Conservation (phyloP, 2,797 vertebrate species). For the Helarctos malayanus region DNA sequence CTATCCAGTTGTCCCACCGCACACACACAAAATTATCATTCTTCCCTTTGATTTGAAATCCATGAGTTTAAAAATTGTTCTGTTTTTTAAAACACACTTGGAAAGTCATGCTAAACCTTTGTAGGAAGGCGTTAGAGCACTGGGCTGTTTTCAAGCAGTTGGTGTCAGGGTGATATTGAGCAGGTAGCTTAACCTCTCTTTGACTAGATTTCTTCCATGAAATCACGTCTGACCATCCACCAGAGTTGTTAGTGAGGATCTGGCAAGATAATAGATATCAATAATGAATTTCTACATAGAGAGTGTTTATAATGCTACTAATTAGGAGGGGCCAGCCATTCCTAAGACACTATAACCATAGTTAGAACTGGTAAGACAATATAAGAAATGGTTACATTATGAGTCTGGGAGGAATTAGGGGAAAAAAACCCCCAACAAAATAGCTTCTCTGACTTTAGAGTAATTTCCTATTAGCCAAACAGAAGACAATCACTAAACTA, state of each 20-base stretch:
- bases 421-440: background rate
- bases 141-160: background rate
- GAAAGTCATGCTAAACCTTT: background rate
- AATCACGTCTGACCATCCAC: background rate
- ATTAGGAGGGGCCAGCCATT: background rate
- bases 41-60: constrained; percentile 8
- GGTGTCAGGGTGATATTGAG: background rate
- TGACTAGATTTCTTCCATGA: background rate
- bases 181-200: background rate
- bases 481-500: constrained; percentile 1
- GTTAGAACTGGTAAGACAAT: background rate
- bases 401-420: background rate
- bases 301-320: background rate
- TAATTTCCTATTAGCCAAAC: background rate
- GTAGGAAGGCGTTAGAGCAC: background rate
- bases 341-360: background rate
- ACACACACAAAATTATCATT: background rate
- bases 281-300: background rate
- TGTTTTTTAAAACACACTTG: background rate
- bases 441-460: background rate
- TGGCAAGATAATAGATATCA: background rate
- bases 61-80: background rate
- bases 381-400: background rate
- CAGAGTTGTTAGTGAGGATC: background rate
- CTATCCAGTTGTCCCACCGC: background rate